Base-by-base conservation (phyloP, 64 coral and sea anemone species). In the Catalaphyllia jardinei region DNA sequence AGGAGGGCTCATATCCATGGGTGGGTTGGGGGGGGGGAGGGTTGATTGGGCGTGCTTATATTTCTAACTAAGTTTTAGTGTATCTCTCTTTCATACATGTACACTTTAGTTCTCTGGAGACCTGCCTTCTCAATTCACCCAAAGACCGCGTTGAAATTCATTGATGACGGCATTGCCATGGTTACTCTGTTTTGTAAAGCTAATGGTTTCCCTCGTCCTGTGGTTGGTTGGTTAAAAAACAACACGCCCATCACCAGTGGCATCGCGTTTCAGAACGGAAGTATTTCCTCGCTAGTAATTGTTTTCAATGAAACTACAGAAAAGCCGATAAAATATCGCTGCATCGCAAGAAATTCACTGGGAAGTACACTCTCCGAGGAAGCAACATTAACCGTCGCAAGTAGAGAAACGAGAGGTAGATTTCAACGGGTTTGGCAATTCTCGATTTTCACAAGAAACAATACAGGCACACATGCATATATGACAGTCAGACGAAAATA, bases 41-140 rank as follows among this genome's bases (percentile, higher is more conserved):
- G 42, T 8, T 46, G 42, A 46, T 46, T 4, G 42, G 42, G 5
- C 42, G 3, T 46, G 7, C 42, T 46, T 46, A 46, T 46, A 46
- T 46, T 46, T 46, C 42, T 8, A 46, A 46, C 42, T 46, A 5
- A 46, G 42, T 46, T 46, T 8, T 7, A 46, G 6, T 46, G 42
- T 46, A 46, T 46, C 42, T 46, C 42, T 46, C 42, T 46, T 46
- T 46, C 42, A 46, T 46, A 46, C 6, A 46, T 46, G 3, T 46
- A 46, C 8, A 3, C 67, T 65, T 27, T 27, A 85, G 81, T 85
- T 5, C 4, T 71, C 6, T 50, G 35, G 81, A 51, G 64, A 24
- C 81, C 81, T 16, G 7, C 50, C 20, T 85, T 85, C 81, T 22
- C 20, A 49, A 85, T 71, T 14, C 81, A 85, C 35, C 81, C 81